phyloP scores from a whole-genome alignment of 2,113 vertebrate species.

The Protomyctophum bolini region DNA sequence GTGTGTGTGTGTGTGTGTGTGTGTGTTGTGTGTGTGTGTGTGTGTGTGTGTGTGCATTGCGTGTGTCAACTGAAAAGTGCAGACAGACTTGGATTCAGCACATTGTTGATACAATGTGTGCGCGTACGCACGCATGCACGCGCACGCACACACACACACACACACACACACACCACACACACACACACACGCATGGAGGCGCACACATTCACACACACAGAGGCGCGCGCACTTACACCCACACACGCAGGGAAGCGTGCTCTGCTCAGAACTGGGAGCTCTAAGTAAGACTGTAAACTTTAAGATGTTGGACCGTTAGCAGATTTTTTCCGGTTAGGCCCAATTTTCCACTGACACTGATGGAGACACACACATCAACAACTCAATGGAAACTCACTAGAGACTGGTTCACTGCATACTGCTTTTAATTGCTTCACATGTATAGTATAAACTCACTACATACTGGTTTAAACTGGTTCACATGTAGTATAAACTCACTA shows the following conservation, averaged over 20 bases:
- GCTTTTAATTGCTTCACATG: too few relatives aligned
- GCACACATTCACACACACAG: conserved; percentile 3
- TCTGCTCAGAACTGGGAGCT: background rate
- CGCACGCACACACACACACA: background rate
- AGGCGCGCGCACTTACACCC: conserved; percentile 18
- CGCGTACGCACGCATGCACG: background rate
- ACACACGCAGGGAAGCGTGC: background rate
- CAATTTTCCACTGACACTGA: too few relatives aligned
- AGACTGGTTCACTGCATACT: too few relatives aligned
- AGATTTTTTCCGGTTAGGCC: too few relatives aligned
- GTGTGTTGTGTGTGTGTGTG: background rate
- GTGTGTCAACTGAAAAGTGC: background rate
- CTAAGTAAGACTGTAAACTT: too few relatives aligned
- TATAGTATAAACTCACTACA: too few relatives aligned
- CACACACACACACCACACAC: conserved; percentile 20
- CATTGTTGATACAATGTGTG: background rate
- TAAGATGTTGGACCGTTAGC: too few relatives aligned
- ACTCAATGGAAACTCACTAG: too few relatives aligned
- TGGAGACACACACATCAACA: too few relatives aligned
- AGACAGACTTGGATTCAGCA: background rate
- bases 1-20: conserved; percentile 28
- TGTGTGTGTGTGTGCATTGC: background rate
- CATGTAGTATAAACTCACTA: too few relatives aligned
- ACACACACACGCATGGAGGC: background rate
- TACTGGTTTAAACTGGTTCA: too few relatives aligned